Base-by-base conservation (phyloP, 1,140 invertebrate genomes). In the Drosophila lini region DNA sequence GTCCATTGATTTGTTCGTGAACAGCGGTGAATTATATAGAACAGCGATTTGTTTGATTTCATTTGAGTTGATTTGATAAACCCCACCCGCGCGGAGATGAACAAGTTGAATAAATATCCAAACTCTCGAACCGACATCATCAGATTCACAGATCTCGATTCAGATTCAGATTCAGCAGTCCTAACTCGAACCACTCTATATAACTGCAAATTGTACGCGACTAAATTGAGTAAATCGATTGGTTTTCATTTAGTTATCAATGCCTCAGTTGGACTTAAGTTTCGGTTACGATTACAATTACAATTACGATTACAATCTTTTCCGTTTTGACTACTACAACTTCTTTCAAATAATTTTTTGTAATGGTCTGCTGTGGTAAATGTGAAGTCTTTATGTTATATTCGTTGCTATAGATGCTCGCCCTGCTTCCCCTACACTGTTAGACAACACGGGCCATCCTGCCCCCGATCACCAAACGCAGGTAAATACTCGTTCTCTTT, bases 351-450 rank as follows among this genome's bases (percentile, higher is more conserved):
- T 91, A 85, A 91, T 91, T 91, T 91, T 92, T 91, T 92, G 90
- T 91, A 92, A 91, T 92, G 91, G 91, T 92, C 91, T 92, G 92
- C 91, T 92, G 92, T 92, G 91, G 91, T 92, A 92, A 92, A 92
- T 92, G 91, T 92, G 91, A 91, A 92, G 92, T 92, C 93, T 94
- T 93, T 93, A 93, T 94, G 93, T 94, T 94, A 93, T 94, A 93
- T 94, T 93, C 94, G 93, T 94, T 94, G 93, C 93, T 94, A 92
- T 92, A 92, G 92, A 92, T 92, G 92, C 92, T 92, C 92, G 91
- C 92, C 92, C 92, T 92, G 90, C 91, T 92, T 92, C 92, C 92
- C 92, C 92, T 92, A 92, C 92, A 92, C 92, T 92, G 91, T 92
- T 92, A 92, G 91, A 92, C 91, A 92, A 92, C 92, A 92, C 92